Conservation (phyloP, 2,113 vertebrate genomes). For the Oophaga pumilio region DNA sequence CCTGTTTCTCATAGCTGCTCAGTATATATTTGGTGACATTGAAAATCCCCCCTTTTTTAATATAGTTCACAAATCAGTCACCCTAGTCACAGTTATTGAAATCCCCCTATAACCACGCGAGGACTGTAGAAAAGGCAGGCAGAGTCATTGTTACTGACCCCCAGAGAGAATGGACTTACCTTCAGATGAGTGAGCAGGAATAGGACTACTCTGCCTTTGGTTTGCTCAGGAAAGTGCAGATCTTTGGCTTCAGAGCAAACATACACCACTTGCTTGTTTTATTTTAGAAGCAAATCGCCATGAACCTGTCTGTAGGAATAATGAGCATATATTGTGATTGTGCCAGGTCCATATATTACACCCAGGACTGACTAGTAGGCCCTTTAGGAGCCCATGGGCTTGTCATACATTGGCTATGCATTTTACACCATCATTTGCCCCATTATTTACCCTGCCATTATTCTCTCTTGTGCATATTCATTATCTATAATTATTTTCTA, state of each 20-base stretch:
- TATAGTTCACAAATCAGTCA: slow-evolving; percentile 86
- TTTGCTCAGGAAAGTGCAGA: slow-evolving; percentile 87
- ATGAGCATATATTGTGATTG: slow-evolving; percentile 79
- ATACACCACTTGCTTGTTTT: slow-evolving; percentile 87
- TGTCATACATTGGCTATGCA: not conserved
- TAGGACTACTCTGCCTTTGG: slow-evolving; percentile 87
- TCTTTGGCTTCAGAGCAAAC: slow-evolving; percentile 87
- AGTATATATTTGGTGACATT: slow-evolving; percentile 83
- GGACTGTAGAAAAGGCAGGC: slow-evolving; percentile 83
- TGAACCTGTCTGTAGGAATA: slow-evolving; percentile 84
- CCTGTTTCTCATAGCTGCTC: slow-evolving; percentile 68
- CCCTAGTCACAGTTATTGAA: slow-evolving; percentile 87
- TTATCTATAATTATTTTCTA: slow-evolving; percentile 77
- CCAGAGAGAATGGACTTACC: slow-evolving; percentile 88
- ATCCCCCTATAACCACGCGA: slow-evolving; percentile 83
- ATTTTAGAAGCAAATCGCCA: slow-evolving; percentile 79
- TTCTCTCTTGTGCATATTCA: slow-evolving; percentile 71
- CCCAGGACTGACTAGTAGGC: slow-evolving; percentile 77
- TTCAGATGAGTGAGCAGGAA: slow-evolving; percentile 88
- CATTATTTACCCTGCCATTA: slow-evolving; percentile 58
- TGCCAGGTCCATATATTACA: slow-evolving; percentile 79
- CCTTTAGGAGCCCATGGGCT: slow-evolving; percentile 60
- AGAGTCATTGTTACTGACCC: slow-evolving; percentile 84
- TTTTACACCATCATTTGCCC: not conserved
- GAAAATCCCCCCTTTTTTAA: slow-evolving; percentile 70